A percentile compares a stretch with the other conserved stretches of the same genome.
Conservation (phyloP, 2,888 invertebrate species). For the Podabrus alpinus region DNA sequence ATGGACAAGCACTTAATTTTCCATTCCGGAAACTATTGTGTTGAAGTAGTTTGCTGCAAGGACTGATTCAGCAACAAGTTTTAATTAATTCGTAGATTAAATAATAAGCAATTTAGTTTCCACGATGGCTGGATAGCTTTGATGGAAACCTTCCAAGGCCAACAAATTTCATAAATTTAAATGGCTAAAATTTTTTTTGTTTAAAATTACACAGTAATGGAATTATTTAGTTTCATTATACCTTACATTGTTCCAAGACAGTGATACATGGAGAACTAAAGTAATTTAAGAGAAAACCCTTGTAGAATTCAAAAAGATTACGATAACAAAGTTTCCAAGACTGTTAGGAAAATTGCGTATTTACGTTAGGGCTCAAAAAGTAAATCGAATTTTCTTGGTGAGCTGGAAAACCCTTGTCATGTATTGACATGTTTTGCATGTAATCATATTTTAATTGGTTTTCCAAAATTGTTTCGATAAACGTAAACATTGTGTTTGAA, state of each 20-base stretch:
- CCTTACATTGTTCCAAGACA: constrained; percentile 4
- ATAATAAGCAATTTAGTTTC: neutral
- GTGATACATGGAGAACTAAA: constrained; percentile 15
- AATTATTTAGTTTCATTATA: constrained; percentile 20
- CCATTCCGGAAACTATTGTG: neutral
- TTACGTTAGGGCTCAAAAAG: constrained; percentile 10
- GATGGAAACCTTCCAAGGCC: neutral
- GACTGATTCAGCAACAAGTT: neutral
- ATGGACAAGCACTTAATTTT: neutral
- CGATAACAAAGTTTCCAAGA: constrained; percentile 11
- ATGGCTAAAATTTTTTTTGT: neutral
- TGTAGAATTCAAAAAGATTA: constrained; percentile 19
- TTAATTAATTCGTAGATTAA: neutral
- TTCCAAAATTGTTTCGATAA: neutral
- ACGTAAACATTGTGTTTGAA: neutral
- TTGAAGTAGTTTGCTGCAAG: neutral
- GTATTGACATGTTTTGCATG: constrained; percentile 1
- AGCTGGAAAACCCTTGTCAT: constrained; percentile 1
- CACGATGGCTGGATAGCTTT: neutral
- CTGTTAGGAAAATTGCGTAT: constrained; percentile 14
- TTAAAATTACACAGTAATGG: constrained; percentile 1
- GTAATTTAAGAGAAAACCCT: constrained; percentile 12
- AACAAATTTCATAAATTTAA: constrained; percentile 5
- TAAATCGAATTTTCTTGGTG: neutral
- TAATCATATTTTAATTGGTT: neutral